Conservation (phyloP, 2,797 vertebrate genomes). For the Chlorospingus semifuscus region DNA sequence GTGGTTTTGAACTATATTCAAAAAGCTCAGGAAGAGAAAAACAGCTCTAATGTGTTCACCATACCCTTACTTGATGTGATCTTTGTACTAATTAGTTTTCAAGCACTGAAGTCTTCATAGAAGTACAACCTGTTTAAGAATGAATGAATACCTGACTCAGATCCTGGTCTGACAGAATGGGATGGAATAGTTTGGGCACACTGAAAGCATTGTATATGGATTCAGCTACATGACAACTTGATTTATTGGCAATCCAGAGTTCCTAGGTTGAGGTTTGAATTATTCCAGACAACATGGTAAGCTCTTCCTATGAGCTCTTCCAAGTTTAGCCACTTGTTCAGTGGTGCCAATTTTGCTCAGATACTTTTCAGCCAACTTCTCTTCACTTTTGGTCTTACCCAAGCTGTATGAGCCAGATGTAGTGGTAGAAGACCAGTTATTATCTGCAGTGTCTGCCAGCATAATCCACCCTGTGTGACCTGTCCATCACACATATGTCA, state of each 20-base stretch:
- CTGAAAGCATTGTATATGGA: neutral
- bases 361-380: neutral
- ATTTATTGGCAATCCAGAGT: neutral
- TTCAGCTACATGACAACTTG: neutral
- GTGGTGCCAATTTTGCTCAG: neutral
- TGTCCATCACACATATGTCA: neutral
- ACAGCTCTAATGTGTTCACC: neutral
- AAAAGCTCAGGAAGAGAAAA: neutral
- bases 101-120: neutral
- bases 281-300: neutral
- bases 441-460: neutral
- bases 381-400: neutral
- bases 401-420: neutral
- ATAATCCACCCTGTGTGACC: neutral
- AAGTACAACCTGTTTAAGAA: neutral
- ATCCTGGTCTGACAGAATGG: neutral
- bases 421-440: neutral
- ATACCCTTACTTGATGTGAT: neutral
- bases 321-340: neutral
- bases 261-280: neutral
- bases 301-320: neutral
- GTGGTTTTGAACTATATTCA: neutral
- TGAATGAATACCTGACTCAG: neutral
- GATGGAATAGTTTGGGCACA: neutral
- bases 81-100: neutral